Evolutionary conservation across 2,888 invertebrate species (phyloP).

Genomic region (Lymantria dispar): DNA sequence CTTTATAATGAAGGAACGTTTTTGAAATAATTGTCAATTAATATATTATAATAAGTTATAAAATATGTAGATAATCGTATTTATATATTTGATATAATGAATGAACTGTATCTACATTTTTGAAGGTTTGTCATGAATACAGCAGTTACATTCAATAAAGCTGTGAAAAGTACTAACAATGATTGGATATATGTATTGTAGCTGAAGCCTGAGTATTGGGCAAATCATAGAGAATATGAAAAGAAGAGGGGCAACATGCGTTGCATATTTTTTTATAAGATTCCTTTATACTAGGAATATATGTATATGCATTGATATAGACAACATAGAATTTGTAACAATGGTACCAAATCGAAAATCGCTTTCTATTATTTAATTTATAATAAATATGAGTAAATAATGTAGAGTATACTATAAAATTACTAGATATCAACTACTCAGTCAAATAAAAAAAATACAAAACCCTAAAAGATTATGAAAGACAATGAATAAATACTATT

Average conservation of each 20-base stretch:
- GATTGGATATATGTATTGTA: conserved; percentile 18
- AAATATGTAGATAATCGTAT: background rate
- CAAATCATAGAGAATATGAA: conserved; percentile 27
- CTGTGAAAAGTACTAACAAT: conserved; percentile 28
- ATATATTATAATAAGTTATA: no score
- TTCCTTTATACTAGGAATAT: no score
- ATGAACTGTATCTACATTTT: no score
- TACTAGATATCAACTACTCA: conserved; percentile 34
- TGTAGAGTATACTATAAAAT: conserved; percentile 27
- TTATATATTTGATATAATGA: background rate
- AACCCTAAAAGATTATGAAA: conserved; percentile 39
- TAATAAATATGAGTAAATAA: conserved; percentile 27
- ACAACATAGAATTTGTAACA: no score
- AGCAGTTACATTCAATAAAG: conserved; percentile 28
- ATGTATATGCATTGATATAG: no score
- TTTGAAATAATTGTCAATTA: background rate
- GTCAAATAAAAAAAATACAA: conserved; percentile 29
- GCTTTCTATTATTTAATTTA: conserved; percentile 22
- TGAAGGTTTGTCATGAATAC: conserved; percentile 9
- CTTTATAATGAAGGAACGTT: background rate
- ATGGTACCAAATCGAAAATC: conserved; percentile 25
- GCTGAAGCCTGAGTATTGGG: conserved; percentile 17
- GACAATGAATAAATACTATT: conserved; percentile 13
- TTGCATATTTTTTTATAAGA: conserved; percentile 35
- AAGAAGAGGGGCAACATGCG: conserved; percentile 54